phyloP scores from a whole-genome alignment of 1,140 invertebrate genomes.

The Drosophila sulfurigaster region DNA sequence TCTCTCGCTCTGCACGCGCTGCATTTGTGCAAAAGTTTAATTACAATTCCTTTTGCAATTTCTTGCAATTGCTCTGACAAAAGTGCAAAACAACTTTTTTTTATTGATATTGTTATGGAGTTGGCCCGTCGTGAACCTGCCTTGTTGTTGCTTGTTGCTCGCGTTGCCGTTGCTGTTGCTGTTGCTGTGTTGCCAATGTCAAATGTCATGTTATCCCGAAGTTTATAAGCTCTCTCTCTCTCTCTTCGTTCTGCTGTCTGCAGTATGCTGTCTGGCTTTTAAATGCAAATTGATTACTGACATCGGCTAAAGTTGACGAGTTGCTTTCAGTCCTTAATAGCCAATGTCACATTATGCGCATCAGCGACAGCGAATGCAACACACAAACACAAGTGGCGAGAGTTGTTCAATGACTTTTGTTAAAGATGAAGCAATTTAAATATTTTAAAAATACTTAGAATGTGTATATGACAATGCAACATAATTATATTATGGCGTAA shows the following conservation, averaged over 20 bases:
- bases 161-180: conserved; percentile 17
- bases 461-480: too few species aligned
- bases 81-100: conserved; percentile 72
- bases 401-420: conserved; percentile 2
- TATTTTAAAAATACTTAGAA: too few species aligned
- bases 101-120: conserved; percentile 76
- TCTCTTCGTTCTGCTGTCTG: conserved; percentile 18
- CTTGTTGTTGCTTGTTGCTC: conserved; percentile 10
- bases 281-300: conserved; percentile 79
- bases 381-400: conserved; percentile 13
- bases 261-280: conserved; percentile 35
- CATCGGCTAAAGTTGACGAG: conserved; percentile 57
- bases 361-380: conserved; percentile 13
- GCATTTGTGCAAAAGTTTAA: conserved; percentile 79
- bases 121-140: conserved; percentile 29
- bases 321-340: conserved; percentile 65
- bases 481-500: too few species aligned
- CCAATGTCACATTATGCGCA: conserved; percentile 56
- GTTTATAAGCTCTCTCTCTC: conserved; percentile 63
- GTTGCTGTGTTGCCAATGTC: conserved; percentile 58
- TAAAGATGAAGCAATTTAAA: too few species aligned
- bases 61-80: conserved; percentile 53
- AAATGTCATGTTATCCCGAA: conserved; percentile 76
- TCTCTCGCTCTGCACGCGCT: conserved; percentile 2
- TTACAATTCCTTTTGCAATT: conserved; percentile 71